Base-by-base conservation (phyloP, 2,797 vertebrate species). In the Siniperca obscura region DNA sequence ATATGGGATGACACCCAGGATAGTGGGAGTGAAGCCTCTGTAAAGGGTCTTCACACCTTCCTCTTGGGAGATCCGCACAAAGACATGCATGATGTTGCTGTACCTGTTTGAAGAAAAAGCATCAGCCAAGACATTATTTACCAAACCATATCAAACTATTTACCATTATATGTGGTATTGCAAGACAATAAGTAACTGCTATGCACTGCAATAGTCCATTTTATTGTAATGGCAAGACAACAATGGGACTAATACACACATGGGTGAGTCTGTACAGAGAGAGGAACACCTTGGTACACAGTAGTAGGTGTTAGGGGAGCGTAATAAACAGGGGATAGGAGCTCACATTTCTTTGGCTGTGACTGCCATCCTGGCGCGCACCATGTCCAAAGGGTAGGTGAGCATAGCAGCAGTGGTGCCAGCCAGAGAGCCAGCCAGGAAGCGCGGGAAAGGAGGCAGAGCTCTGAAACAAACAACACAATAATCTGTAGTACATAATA, bases 271-370 rank as follows among this genome's bases (percentile, higher is more conserved):
- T 12, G 21, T 34, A 13, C 17, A 42, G 2, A 71, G 19, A 27
- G 12, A 38, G n/a, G n/a, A 10, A n/a, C 4, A 7, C 3, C n/a
- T 60, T 10, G 2, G 36, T 57, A 21, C 12, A 30, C 12, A 7
- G 12, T 8, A 25, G 8, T 3, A 14, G 25, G 3, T 11, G 42
- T 62, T 27, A 56, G 7, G n/a, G 16, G 19, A 65, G 30, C 55
- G 27, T n/a, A 19, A 57, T 11, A 66, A 38, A 48, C 12, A 17
- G 8, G 9, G 5, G 3, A 50, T 9, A 7, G 13, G 12, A 4
- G 74, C 97, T 97, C 93, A 99, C 98, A 98, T 99, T 92, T 99
- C 98, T 95, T 96, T 98, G 25, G 97, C 97, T 0, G 98, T 99
- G 84, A 99, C 97, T 0, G 98, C 98, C 98, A 99, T 99, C 81